These are phyloP conservation scores for Aphelocoma californica DNA, from an alignment of 2,797 vertebrate genomes.

Conservation along the genomic window DNA sequence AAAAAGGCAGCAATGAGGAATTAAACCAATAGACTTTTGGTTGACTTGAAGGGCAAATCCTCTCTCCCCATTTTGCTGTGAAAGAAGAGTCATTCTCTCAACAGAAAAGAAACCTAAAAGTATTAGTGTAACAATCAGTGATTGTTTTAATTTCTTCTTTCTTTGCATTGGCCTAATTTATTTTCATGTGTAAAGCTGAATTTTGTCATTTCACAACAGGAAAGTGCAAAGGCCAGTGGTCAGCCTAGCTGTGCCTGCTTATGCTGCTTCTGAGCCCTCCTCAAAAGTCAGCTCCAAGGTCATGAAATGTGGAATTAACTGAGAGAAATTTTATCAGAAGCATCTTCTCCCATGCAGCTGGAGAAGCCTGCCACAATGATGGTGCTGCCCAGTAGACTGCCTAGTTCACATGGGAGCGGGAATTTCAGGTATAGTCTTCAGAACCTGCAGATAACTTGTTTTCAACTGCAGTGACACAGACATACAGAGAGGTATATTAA, in stretches of 20 bases:
- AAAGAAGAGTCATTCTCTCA: not conserved
- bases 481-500: not conserved
- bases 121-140: not conserved
- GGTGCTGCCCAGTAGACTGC: not conserved
- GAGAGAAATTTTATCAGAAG: not conserved
- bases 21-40: slow-evolving; percentile 58
- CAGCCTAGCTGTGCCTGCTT: not conserved
- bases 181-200: not conserved
- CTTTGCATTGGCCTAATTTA: not conserved
- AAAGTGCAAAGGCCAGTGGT: not conserved
- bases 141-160: slow-evolving; percentile 11
- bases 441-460: not conserved
- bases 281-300: not conserved
- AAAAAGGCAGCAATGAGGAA: slow-evolving; percentile 50
- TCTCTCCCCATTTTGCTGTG: not conserved
- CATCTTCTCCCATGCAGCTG: not conserved
- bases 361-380: not conserved
- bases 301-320: not conserved
- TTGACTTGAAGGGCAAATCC: slow-evolving; percentile 54
- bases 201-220: not conserved
- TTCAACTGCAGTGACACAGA: not conserved
- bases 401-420: not conserved
- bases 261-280: not conserved
- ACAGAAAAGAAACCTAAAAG: not conserved
- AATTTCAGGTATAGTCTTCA: not conserved